Evolutionary conservation across 1,140 invertebrate genomes (phyloP).

Genomic region (Papilio aristodemus): DNA sequence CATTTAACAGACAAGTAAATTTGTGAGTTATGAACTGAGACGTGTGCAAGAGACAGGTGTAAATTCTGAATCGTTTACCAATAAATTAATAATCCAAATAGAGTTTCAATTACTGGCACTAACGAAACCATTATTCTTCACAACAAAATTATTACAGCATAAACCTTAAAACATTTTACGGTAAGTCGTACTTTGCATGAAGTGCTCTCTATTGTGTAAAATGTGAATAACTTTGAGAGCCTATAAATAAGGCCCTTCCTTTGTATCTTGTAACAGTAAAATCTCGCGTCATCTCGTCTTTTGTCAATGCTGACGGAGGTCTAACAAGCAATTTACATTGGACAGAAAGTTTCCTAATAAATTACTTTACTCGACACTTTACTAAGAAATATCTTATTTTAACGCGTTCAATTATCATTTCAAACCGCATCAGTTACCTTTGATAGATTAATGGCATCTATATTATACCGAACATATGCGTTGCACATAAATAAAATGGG

Average conservation of each 20-base stretch:
- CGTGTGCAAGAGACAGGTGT: too few relatives aligned
- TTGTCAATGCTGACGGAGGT: conserved; percentile 34
- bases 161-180: neutral
- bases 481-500: too few relatives aligned
- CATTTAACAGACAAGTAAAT: too few relatives aligned
- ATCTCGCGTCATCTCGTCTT: conserved; percentile 32
- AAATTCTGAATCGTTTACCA: too few relatives aligned
- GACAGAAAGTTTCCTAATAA: conserved; percentile 29
- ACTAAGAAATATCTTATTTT: conserved; percentile 6
- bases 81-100: too few relatives aligned
- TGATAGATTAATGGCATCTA: too few relatives aligned
- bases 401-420: neutral
- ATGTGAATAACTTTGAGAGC: conserved; percentile 25
- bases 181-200: neutral
- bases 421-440: neutral
- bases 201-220: conserved; percentile 21
- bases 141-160: neutral
- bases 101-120: too few relatives aligned
- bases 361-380: conserved; percentile 6
- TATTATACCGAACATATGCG: too few relatives aligned
- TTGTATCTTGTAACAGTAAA: conserved; percentile 26
- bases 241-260: conserved; percentile 22
- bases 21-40: too few relatives aligned
- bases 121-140: too few relatives aligned
- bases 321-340: conserved; percentile 33